phyloP scores from a whole-genome alignment of 1,140 invertebrate species.

The Mizuhopecten yessoensis region DNA sequence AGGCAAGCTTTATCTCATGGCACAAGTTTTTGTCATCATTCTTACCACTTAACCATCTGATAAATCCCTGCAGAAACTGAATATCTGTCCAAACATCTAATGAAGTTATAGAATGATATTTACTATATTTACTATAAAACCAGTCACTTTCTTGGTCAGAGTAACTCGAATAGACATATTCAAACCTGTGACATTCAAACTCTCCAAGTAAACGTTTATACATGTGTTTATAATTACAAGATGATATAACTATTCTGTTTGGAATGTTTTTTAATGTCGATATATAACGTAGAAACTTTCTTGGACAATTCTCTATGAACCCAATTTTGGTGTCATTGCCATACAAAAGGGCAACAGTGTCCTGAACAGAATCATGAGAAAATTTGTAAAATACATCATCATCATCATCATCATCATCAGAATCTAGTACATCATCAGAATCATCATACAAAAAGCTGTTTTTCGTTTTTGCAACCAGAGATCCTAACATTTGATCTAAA shows the following conservation, averaged over 20 bases:
- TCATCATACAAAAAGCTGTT: too few relatives aligned
- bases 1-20: not conserved
- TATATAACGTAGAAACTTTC: not conserved
- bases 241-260: conserved; percentile 23
- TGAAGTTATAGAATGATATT: too few relatives aligned
- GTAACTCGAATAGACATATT: too few relatives aligned
- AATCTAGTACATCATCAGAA: too few relatives aligned
- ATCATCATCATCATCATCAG: too few relatives aligned
- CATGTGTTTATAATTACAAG: not conserved
- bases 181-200: too few relatives aligned
- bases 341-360: not conserved
- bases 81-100: conserved; percentile 1
- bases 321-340: not conserved
- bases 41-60: not conserved
- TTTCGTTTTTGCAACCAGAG: too few relatives aligned
- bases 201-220: not conserved
- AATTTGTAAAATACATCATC: not conserved
- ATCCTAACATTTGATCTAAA: too few relatives aligned
- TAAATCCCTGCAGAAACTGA: not conserved
- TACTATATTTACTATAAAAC: not conserved
- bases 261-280: not conserved
- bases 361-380: not conserved
- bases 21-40: not conserved
- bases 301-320: not conserved
- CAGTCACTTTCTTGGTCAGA: not conserved